Percentiles rank a stretch among this genome's conserved stretches.
phyloP scores from a whole-genome alignment of 1,140 invertebrate genomes.

The Drosophila ogumai region DNA sequence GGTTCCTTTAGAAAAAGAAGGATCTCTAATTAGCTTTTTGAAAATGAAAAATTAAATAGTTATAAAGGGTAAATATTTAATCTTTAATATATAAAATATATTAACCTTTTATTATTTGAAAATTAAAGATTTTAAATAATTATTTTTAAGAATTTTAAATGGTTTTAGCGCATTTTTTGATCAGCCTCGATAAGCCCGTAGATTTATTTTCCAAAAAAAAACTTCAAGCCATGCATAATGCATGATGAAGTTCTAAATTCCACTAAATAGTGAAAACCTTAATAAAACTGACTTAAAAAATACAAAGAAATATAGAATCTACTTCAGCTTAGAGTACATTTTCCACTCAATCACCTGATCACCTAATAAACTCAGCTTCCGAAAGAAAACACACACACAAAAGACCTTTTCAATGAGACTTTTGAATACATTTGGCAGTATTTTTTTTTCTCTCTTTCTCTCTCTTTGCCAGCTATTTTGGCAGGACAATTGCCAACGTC shows the following conservation, averaged over 20 bases:
- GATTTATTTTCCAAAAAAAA: neutral
- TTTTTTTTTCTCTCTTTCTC: neutral
- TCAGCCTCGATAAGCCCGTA: neutral
- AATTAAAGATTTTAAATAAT: neutral
- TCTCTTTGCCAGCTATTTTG: constrained; percentile 7
- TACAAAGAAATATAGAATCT: neutral
- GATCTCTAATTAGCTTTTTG: neutral
- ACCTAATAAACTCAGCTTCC: constrained; percentile 3
- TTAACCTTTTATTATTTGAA: neutral
- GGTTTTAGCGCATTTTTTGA: no score
- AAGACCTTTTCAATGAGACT: neutral
- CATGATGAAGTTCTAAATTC: neutral
- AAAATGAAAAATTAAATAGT: neutral
- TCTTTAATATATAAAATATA: neutral
- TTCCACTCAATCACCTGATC: constrained; percentile 9
- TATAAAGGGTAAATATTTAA: neutral
- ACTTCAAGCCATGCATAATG: no score
- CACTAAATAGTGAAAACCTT: neutral
- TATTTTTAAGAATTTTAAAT: neutral
- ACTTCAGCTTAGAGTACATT: neutral
- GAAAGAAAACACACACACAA: neutral
- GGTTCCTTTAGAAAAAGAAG: neutral
- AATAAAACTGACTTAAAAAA: neutral
- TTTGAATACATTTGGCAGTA: constrained; percentile 13
- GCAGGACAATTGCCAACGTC: constrained; percentile 19